A percentile compares a stretch with the other conserved stretches of the same genome.
These are phyloP conservation scores for Salvelinus namaycush DNA, from an alignment of 2,113 vertebrate species.

Conservation along the genomic window DNA sequence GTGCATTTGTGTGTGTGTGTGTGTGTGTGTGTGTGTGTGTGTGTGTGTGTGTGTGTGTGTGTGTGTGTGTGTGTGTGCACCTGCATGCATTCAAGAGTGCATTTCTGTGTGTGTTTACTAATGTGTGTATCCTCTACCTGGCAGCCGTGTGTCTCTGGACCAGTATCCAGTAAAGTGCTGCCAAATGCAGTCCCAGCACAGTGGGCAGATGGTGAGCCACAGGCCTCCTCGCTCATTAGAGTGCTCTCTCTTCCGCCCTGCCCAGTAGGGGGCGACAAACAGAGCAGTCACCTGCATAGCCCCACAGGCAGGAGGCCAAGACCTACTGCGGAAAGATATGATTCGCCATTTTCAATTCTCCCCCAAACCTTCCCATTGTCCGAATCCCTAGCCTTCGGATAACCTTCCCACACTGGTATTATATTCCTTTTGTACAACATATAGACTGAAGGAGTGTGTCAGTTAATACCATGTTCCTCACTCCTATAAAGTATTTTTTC, in stretches of 20 bases:
- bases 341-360: not conserved
- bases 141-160: conserved; percentile 40
- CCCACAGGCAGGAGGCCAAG: conserved; percentile 5
- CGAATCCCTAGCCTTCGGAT: not conserved
- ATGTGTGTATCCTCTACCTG: conserved; percentile 21
- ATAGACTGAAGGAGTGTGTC: not conserved
- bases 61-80: not conserved
- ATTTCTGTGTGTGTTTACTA: not conserved
- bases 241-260: conserved; percentile 57
- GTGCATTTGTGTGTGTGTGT: not conserved
- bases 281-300: conserved; percentile 52
- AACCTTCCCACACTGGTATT: no score
- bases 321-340: not conserved
- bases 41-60: no score
- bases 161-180: conserved; percentile 20
- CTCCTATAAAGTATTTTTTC: not conserved
- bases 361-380: not conserved
- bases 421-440: not conserved
- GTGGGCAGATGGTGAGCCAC: conserved; percentile 71
- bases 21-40: no score
- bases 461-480: not conserved
- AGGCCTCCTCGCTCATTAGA: conserved; percentile 56
- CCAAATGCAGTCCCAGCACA: conserved; percentile 36
- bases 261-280: conserved; percentile 62
- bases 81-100: no score